Base-by-base conservation (phyloP, 2,113 vertebrate species). In the Clarias macrocephalus region DNA sequence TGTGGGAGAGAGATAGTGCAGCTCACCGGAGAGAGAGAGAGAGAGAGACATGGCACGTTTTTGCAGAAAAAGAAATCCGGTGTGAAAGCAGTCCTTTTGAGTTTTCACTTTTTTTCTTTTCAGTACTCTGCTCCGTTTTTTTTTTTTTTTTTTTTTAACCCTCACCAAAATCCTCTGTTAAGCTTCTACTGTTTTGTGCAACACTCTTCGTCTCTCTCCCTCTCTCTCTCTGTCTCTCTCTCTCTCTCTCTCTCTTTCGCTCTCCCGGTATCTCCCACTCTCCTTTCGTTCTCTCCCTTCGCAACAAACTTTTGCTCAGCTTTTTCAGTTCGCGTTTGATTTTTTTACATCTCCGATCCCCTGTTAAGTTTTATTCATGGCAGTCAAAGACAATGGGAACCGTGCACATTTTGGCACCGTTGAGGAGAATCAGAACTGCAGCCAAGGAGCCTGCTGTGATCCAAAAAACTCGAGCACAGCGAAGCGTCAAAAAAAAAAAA, bases 371-470 rank as follows among this genome's bases (percentile, higher is more conserved):
- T 92, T 83, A 87, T 93, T 92, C 92, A 93, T 91, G 90, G 86
- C 90, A 91, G 89, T 95, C 93, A 89, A 93, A 94, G 91, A 95
- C 94, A 94, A 94, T 94, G 89, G 93, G 90, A 93, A 94, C 93
- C 91, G 91, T 95, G 92, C 94, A 95, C 94, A 96, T 95, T 95
- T 95, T 96, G 95, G 95, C 96, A 95, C 90, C 89, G 90, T 90
- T 94, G 93, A 95, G 92, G 94, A 92, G 95, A 93, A 89, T 93
- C 93, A 95, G 95, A 96, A 90, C 93, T 91, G 95, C 95, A 96
- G 96, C 96, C 96, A 97, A 94, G 95, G 95, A 95, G 94, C 96
- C 96, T 95, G 96, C 96, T 96, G 96, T 93, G 95, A 94, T 95
- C 91, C 94, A 95, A 92, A 92, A 94, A 95, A 95, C 88, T 86